phyloP scores from a whole-genome alignment of 2,888 invertebrate genomes.

The Oscheius sp. region DNA sequence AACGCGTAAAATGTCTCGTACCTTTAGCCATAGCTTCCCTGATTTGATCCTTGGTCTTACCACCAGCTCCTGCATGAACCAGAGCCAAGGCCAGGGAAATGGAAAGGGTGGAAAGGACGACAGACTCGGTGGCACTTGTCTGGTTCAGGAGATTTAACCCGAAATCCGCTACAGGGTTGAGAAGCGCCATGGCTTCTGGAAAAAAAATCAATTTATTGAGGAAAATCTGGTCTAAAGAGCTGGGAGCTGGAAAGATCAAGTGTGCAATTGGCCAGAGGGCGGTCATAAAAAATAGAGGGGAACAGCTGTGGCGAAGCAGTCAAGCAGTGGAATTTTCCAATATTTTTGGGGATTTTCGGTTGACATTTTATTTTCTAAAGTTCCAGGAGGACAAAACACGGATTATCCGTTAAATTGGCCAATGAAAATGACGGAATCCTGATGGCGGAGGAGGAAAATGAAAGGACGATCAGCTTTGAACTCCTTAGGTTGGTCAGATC shows the following conservation, averaged over 20 bases:
- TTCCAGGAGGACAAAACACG: too few relatives aligned
- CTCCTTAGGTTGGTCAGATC: not conserved
- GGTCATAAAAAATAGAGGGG: too few relatives aligned
- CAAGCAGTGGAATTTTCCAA: too few relatives aligned
- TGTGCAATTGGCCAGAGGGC: too few relatives aligned
- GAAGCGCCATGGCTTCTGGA: conserved; percentile 19
- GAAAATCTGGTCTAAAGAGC: too few relatives aligned
- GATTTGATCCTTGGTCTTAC: conserved; percentile 24
- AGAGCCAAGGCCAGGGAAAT: conserved; percentile 55
- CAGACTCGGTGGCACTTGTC: conserved; percentile 21
- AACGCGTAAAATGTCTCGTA: not conserved
- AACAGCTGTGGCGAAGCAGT: too few relatives aligned
- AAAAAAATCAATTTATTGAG: not conserved
- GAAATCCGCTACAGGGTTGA: conserved; percentile 36
- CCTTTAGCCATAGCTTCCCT: conserved; percentile 41
- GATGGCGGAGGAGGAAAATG: conserved; percentile 43
- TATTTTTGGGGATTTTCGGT: too few relatives aligned
- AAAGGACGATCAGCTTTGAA: conserved; percentile 62
- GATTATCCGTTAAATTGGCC: conserved; percentile 31
- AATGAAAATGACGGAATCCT: conserved; percentile 45
- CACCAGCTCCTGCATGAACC: conserved; percentile 47
- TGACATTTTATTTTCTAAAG: too few relatives aligned
- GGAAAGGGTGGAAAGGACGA: conserved; percentile 58
- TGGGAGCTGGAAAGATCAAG: too few relatives aligned
- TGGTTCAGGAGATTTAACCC: conserved; percentile 37